Percentiles rank a stretch among this genome's conserved stretches.
Conservation (phyloP, 2,797 vertebrate species). For the Kryptopterus vitreolus region DNA sequence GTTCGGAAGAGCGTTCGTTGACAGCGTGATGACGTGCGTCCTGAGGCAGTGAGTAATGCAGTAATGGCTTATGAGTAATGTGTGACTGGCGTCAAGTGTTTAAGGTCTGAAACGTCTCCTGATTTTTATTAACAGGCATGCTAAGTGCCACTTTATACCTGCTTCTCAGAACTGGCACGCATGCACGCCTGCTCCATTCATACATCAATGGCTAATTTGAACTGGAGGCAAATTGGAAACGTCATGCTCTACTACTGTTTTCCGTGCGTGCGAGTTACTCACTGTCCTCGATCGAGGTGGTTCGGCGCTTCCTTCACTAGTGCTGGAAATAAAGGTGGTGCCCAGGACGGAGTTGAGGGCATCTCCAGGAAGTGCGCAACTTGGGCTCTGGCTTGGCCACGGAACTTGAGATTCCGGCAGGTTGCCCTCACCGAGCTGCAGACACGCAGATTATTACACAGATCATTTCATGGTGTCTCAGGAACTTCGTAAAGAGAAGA, state of each 20-base stretch:
- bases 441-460: slow-evolving; percentile 30
- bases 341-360: slow-evolving; percentile 86
- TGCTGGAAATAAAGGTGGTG: slow-evolving; percentile 65
- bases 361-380: slow-evolving; percentile 89
- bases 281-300: slow-evolving; percentile 78
- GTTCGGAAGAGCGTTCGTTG: background rate
- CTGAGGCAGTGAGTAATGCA: background rate
- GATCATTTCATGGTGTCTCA: background rate
- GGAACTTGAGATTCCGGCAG: slow-evolving; percentile 72
- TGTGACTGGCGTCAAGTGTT: background rate
- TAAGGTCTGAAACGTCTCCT: background rate
- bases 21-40: background rate
- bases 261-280: slow-evolving; percentile 60
- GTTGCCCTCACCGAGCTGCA: slow-evolving; percentile 70
- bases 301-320: slow-evolving; percentile 67
- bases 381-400: slow-evolving; percentile 81
- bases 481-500: background rate
- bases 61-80: slow-evolving; percentile 3
- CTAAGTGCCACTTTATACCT: background rate
- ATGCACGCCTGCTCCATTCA: background rate
- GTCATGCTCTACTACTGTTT: background rate
- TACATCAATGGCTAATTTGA: background rate
- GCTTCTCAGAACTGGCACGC: background rate
- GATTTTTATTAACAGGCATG: background rate
- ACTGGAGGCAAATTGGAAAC: background rate